Evolutionary conservation across 2,888 invertebrate genomes (phyloP), one percentile per base, ranked within the genome.

Genomic region (Ichneumoninae sp.): DNA sequence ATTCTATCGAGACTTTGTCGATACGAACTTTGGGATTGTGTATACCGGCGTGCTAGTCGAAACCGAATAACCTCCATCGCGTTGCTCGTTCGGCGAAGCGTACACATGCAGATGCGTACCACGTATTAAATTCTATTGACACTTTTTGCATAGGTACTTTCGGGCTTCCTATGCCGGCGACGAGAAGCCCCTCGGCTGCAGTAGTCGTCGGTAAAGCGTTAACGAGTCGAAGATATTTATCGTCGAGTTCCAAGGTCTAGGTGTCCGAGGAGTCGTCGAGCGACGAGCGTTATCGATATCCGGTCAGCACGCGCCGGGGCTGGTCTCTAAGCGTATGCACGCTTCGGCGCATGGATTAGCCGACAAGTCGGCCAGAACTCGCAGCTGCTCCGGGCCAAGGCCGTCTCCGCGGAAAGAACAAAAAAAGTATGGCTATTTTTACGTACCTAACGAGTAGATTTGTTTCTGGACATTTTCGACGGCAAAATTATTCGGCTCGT

Each of bases 181-280:
- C 26, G 57, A 13, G 22, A 47, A 47, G 22, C 26, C 22, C 16
- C 1, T 54, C 22, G 19, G 54, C 7, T 22, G 54, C 10, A 3
- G 19, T 54, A 8, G 7, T 54, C 22, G 54, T 19, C 54, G 54
- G 54, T 19, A 54, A 54, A 8, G 54, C 10, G 40, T 10, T 10
- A 54, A 19, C 52, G 54, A 8, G 22, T 57, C 10, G 57, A 57
- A 26, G 22, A 57, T 26, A 57, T 57, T 57, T 57, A 13, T 57
- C 57, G 57, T 57, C 22, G 57, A 1, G 57, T 72, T 60, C 57
- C 57, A 72, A 72, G 71, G 71, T 72, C 71, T 72, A 44, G 71
- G 57, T 71, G 54, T 26, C 26, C 68, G 68, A 44, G 16, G 47
- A 36, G 22, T 30, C 47, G 47, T 69, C 68, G 47, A 69, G 57